Percentiles rank a stretch among this genome's conserved stretches.
These are phyloP conservation scores for Cyclopterus lumpus DNA, from an alignment of 2,797 vertebrate genomes.

Conservation along the genomic window DNA sequence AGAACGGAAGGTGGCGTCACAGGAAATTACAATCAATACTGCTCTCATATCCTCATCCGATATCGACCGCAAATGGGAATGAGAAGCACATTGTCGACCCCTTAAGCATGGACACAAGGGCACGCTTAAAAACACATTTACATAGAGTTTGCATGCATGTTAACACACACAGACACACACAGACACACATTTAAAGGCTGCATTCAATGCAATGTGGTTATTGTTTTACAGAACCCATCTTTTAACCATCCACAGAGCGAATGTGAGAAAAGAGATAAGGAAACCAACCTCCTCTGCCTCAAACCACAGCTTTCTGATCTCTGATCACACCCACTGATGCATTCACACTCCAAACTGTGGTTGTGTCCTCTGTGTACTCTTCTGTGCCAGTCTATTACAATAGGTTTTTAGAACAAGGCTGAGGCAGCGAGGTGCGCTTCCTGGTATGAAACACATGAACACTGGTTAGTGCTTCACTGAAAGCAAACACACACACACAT, in stretches of 20 bases:
- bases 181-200: neutral
- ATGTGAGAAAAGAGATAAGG: slow-evolving; percentile 7
- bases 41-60: slow-evolving; percentile 76
- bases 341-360: slow-evolving; percentile 8
- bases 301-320: slow-evolving; percentile 36
- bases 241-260: neutral
- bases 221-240: slow-evolving; percentile 7
- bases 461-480: neutral
- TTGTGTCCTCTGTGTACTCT: neutral
- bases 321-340: slow-evolving; percentile 2
- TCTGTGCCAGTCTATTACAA: neutral
- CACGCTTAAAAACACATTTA: slow-evolving; percentile 23
- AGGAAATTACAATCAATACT: slow-evolving; percentile 84
- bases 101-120: neutral
- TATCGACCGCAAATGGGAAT: slow-evolving; percentile 62
- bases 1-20: slow-evolving; percentile 69
- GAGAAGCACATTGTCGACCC: slow-evolving; percentile 29
- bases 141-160: neutral
- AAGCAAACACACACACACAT: slow-evolving; percentile 25
- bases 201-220: neutral
- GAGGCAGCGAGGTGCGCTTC: neutral
- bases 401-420: neutral
- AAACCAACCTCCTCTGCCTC: slow-evolving; percentile 23
- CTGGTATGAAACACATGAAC: slow-evolving; percentile 12
- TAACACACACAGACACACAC: neutral